Conservation (phyloP, 1,140 invertebrate species). For the Dreissena rostriformis region DNA sequence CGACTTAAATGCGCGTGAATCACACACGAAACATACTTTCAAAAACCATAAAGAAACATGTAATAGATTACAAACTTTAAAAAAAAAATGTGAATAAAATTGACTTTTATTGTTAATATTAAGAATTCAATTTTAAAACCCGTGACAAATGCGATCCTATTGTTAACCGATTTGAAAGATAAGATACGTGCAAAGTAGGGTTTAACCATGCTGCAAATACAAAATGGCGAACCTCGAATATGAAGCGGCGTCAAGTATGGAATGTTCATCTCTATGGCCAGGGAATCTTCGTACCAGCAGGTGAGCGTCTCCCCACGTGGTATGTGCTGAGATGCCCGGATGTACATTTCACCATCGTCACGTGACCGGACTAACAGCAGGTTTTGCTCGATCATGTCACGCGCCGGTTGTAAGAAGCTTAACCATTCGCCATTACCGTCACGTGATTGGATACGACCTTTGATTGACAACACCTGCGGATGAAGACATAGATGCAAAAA, state of each 20-base stretch:
- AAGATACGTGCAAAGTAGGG: neutral
- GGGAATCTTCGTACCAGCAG: constrained; percentile 91
- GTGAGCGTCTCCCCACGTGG: constrained; percentile 85
- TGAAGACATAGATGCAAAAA: neutral
- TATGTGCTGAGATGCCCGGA: constrained; percentile 81
- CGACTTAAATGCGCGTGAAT: no score
- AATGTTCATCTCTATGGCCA: constrained; percentile 86
- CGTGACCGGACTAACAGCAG: constrained; percentile 81
- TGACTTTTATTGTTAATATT: neutral
- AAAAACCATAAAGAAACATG: no score
- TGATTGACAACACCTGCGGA: constrained; percentile 13
- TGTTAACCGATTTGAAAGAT: neutral
- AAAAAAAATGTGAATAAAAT: neutral
- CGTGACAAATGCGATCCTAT: neutral
- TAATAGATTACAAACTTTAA: neutral
- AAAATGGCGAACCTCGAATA: constrained; percentile 86
- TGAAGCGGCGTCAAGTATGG: constrained; percentile 91
- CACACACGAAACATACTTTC: no score
- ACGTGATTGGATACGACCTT: neutral
- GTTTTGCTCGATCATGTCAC: constrained; percentile 88
- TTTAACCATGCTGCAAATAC: neutral
- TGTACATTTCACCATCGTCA: constrained; percentile 63
- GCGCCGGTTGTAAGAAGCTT: constrained; percentile 83
- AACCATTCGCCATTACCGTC: neutral
- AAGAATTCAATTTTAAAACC: no score